Conservation (phyloP, 2,113 vertebrate genomes). For the Laterallus jamaicensis region DNA sequence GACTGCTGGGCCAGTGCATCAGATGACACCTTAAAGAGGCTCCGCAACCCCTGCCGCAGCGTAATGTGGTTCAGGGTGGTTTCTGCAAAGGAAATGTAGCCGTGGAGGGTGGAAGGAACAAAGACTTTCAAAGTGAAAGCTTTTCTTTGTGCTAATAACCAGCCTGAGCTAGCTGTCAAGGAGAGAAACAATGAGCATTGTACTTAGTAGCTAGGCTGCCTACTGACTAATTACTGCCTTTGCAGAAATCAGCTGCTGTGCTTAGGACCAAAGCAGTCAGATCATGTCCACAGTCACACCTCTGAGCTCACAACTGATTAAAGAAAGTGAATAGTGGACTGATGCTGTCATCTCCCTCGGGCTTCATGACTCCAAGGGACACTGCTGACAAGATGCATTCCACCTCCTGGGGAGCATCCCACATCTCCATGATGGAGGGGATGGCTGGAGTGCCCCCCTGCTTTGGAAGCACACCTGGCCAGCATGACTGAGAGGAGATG, state of each 20-base stretch:
- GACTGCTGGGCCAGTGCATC: neutral
- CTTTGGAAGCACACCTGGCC: neutral
- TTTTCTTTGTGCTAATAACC: neutral
- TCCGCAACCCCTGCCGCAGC: neutral
- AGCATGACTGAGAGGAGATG: neutral
- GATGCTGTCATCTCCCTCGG: neutral
- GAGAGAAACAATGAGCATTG: neutral
- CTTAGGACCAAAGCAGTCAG: neutral
- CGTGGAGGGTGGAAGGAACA: neutral
- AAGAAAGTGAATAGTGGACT: neutral
- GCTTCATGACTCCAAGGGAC: neutral
- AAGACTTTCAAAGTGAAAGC: neutral
- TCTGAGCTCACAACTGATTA: neutral
- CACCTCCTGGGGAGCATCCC: neutral
- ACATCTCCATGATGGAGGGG: neutral
- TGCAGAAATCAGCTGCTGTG: neutral
- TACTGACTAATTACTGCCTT: neutral
- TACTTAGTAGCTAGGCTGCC: neutral
- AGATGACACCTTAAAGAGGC: neutral
- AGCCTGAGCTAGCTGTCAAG: neutral
- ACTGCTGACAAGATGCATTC: neutral
- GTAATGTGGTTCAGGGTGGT: neutral
- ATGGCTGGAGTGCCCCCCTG: fast-evolving
- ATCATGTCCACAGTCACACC: neutral
- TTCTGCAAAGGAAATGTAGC: neutral